A percentile compares a stretch with the other conserved stretches of the same genome.
These are phyloP conservation scores for Pseudachorutes palmiensis DNA, from an alignment of 1,140 invertebrate genomes.

Conservation along the genomic window DNA sequence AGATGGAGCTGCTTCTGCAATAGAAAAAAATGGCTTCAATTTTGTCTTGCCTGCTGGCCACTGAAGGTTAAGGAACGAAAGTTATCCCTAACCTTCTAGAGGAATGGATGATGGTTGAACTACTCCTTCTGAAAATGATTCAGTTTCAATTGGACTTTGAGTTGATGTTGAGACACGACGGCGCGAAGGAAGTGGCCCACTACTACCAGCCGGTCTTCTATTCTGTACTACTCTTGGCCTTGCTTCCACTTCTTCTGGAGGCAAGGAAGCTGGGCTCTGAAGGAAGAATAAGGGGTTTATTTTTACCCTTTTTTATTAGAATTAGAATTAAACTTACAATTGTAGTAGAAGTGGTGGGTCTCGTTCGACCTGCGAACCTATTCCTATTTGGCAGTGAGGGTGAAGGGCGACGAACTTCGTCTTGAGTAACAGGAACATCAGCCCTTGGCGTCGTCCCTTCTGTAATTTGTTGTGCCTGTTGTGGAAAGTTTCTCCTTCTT, in stretches of 20 bases:
- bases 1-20: background rate
- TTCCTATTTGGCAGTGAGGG: constrained; percentile 16
- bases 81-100: too few species aligned
- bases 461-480: constrained; percentile 5
- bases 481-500: constrained; percentile 17
- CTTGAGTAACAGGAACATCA: background rate
- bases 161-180: background rate
- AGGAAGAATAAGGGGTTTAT: background rate
- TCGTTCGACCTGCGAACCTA: constrained; percentile 27
- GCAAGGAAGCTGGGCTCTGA: background rate
- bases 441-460: background rate
- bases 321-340: constrained; percentile 12
- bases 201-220: background rate
- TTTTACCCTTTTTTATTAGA: background rate
- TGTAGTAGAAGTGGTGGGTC: constrained; percentile 24
- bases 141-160: background rate
- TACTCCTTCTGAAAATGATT: background rate
- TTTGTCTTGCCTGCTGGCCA: too few species aligned
- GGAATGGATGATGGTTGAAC: too few species aligned
- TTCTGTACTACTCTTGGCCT: too few species aligned
- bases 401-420: background rate
- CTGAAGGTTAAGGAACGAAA: background rate
- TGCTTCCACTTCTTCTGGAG: too few species aligned
- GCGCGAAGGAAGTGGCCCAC: background rate
- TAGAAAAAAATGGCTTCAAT: background rate